Conservation (phyloP, 2,797 vertebrate species). For the Fistularia tabacaria region DNA sequence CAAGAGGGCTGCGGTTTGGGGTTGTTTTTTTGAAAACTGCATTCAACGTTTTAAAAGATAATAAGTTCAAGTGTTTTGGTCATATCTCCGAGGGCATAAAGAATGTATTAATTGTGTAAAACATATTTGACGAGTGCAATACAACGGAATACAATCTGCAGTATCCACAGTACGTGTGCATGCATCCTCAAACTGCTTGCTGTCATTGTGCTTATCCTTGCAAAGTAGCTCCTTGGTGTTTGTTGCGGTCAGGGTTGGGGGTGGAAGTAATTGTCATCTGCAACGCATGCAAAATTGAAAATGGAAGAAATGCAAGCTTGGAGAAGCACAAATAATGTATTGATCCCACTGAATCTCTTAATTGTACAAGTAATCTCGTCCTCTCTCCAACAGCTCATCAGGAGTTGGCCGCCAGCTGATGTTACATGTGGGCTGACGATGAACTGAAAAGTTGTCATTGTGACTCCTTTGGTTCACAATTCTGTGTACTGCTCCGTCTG, state of each 20-base stretch:
- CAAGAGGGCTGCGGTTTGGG: too few relatives aligned
- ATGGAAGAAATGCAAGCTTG: conserved; percentile 55
- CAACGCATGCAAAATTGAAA: conserved; percentile 62
- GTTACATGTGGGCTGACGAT: too few relatives aligned
- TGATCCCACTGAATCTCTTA: conserved; percentile 50
- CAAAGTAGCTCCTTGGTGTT: conserved; percentile 28
- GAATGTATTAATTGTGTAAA: too few relatives aligned
- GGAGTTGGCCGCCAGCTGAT: too few relatives aligned
- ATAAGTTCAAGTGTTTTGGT: too few relatives aligned
- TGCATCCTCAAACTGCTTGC: conserved; percentile 9
- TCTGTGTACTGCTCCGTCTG: too few relatives aligned
- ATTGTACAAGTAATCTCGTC: conserved; percentile 32
- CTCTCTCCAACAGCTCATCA: too few relatives aligned
- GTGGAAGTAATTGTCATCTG: conserved; percentile 39
- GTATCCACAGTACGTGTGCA: not conserved
- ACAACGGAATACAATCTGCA: conserved; percentile 2
- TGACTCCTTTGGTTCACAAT: too few relatives aligned
- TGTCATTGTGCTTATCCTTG: conserved; percentile 52
- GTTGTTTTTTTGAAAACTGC: too few relatives aligned
- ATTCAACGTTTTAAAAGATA: too few relatives aligned
- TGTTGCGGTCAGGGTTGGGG: not conserved
- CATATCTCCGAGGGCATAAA: too few relatives aligned
- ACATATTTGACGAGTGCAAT: conserved; percentile 1
- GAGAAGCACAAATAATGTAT: conserved; percentile 57
- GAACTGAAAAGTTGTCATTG: too few relatives aligned